Percentiles rank a stretch among this genome's conserved stretches.
Conservation (phyloP, 1,140 invertebrate genomes). For the Drosophila repleta region DNA sequence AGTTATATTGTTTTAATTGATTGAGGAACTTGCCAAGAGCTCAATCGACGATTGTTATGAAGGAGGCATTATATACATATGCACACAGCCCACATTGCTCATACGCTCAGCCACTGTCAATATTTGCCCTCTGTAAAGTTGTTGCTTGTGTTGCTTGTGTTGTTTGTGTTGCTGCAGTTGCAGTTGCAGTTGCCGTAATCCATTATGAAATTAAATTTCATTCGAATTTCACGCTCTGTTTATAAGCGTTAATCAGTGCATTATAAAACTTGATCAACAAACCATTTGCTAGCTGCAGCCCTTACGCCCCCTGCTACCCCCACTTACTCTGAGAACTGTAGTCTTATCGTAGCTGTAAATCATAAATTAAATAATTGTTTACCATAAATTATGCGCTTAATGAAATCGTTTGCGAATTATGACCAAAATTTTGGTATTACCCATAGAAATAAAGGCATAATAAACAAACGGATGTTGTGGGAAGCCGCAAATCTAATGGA, state of each 20-base stretch:
- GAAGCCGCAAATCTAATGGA: no score
- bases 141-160: neutral
- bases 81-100: constrained; percentile 15
- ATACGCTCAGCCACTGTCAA: constrained; percentile 26
- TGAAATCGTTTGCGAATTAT: no score
- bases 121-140: constrained; percentile 33
- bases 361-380: no score
- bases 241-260: constrained; percentile 35
- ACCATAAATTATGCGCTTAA: no score
- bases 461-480: no score
- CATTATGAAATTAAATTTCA: constrained; percentile 55
- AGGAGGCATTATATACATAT: constrained; percentile 23
- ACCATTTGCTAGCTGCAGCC: no score
- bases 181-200: constrained; percentile 39
- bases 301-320: no score
- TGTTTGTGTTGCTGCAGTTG: constrained; percentile 6
- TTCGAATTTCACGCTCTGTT: constrained; percentile 26
- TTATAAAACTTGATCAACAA: constrained; percentile 18
- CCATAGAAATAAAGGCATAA: no score
- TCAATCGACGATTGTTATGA: constrained; percentile 24
- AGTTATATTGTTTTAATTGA: constrained; percentile 58
- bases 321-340: no score
- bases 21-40: constrained; percentile 37
- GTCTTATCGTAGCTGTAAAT: no score
- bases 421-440: no score